Evolutionary conservation across 2,888 invertebrate genomes (phyloP), one percentile per base, ranked within the genome.

Genomic region (Brachycybe producta): DNA sequence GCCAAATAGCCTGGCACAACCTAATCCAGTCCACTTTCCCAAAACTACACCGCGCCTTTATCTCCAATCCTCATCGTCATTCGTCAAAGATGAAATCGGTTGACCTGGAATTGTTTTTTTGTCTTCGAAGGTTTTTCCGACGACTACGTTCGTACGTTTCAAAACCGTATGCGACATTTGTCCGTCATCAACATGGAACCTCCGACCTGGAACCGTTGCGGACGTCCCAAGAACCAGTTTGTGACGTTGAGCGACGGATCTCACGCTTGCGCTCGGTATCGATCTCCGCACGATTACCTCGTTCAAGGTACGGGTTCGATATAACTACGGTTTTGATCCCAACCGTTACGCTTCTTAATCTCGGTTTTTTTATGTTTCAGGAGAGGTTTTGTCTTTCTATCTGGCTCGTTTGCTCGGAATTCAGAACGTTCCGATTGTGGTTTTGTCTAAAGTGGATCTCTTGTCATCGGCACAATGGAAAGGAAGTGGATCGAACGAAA

Each of bases 121-220:
- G 43, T 40, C 17, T 30, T 55, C 55, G 8, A 55, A 63, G 63
- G 62, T 39, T 40, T 58, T 17, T 55, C 55, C 4, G 57, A 61
- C 42, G 49, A 52, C 2, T 57, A 60, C 30, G 54, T 56, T 5
- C 47, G 55, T 8, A 44, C 51, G 8, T 55, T 57, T 27, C 55
- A 47, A 27, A 24, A 24, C 13, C 34, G 19, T 17, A 28, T 60
- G 1, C 28, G 59, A 15, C 49, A 52, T 19, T 28, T 51, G 4
- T 17, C 19, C 7, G 55, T 57, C 2, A 35, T 36, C 15, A 34
- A 43, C 2, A 53, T 56, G 1, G 52, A 60, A 26, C 59, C 59
- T 5, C 63, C 66, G 2, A 58, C 59, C 5, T 66, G 66, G 66
- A 61, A 65, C 53, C 58, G 58, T 13, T 66, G 66, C 57, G 66